Evolutionary conservation across 2,888 invertebrate species (phyloP), one percentile per base, ranked within the genome.

Genomic region (Drosophila rellima): DNA sequence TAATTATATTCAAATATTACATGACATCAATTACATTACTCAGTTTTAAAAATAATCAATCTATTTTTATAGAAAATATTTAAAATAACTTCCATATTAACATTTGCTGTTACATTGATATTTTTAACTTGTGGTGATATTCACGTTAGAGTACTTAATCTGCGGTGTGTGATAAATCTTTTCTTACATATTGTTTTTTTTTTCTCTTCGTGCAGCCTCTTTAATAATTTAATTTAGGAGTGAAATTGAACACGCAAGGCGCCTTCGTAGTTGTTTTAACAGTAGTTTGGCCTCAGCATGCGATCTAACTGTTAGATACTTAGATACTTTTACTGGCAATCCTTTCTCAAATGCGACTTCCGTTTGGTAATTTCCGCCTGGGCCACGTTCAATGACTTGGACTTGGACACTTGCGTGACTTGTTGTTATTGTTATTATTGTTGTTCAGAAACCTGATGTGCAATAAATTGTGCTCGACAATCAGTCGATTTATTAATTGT

Each of bases 151-250:
- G 59, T n/a, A 59, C 40, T 31, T 10, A 13, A 23, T 40, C 15
- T 47, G 26, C 23, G 33, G 2, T 15, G 31, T 7, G 18, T 33
- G 3, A 13, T n/a, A 11, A 3, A 29, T 7, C 31, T 31, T 40
- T 13, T 33, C 11, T 13, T 15, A 10, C n/a, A 23, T 10, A n/a
- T 23, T 37, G 23, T 31, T 17, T 29, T 51, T 42, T 35, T 7
- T 26, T 26, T 26, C 7, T 20, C 29, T n/a, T 48, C 57, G 29
- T 44, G 31, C 60, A 64, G 62, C 17, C 51, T 82, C 63, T 65
- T 83, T 88, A 83, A 85, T 88, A 82, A 83, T 83, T 82, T 79
- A 85, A 88, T 83, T 88, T 74, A 48, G 29, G 7, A 62, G 55
- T 26, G 59, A 70, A 74, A 74, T 42, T 59, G 8, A 72, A 63